Evolutionary conservation across 2,888 invertebrate genomes (phyloP), one percentile per base, ranked within the genome.

Genomic region (Coronaproctus castanopsis): DNA sequence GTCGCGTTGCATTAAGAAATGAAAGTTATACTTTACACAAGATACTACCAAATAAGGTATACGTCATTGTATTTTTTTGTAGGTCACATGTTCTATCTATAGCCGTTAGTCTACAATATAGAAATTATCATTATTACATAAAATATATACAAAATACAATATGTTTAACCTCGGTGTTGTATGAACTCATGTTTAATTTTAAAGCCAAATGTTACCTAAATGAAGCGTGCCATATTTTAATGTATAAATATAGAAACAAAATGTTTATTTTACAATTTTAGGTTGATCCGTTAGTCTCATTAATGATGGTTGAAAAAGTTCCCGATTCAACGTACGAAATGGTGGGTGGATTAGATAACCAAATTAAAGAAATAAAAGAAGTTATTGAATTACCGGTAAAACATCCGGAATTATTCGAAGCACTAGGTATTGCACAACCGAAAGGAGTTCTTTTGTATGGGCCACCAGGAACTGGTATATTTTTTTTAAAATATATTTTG

Each of bases 281-380:
- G 79, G 95, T 98, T 1, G 98, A 98, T 77, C 98, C 98, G 0
- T 76, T 98, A 61, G 98, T 98, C 0, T 96, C 96, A 0, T 80
- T 99, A 62, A 98, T 98, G 98, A 98, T 99, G 98, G 98, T 98
- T 0, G 98, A 99, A 72, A 98, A 98, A 73, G 98, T 98, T 1
- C 98, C 98, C 0, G 98, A 98, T 73, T 97, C 97, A 0, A 99
- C 98, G 1, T 98, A 98, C 70, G 98, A 98, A 76, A 98, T 98
- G 97, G 96, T 99, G 21, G 98, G 98, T 66, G 98, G 98, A 60
- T 76, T 98, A 63, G 97, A 98, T 71, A 98, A 97, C 71, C 98
- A 99, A 75, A 98, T 99, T 59, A 97, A 98, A 72, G 98, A 98
- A 74, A 98, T 98, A 65, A 98, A 98, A 72, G 98, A 98, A 75